Evolutionary conservation across 2,113 vertebrate genomes (phyloP), one percentile per base, ranked within the genome.

Genomic region (Rafetus swinhoei): DNA sequence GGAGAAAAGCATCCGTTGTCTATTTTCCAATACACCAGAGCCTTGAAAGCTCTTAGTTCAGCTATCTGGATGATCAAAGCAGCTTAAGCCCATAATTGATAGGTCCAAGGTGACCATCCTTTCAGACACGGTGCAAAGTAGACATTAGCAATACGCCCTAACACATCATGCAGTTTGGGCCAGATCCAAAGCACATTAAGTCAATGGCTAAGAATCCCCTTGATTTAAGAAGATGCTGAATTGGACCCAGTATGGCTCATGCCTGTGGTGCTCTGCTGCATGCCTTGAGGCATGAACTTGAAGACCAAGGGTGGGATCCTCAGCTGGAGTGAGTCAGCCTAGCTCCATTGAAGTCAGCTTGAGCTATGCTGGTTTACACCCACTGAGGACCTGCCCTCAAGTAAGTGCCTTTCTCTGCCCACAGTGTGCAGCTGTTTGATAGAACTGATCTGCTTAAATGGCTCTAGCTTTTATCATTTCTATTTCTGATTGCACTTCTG

Each of bases 1-100:
- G 90, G 90, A 90, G 93, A 88, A 85, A 91, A 93, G 84, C 86
- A 65, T 39, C 53, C 90, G 90, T 94, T 89, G 92, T 39, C 15
- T 87, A 90, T 90, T 92, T 92, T 72, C 95, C 84, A 92, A 19
- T 72, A 72, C 19, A 2, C 55, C 39, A 50, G 65, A 81, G 18
- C n/a, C 89, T 82, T 76, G 87, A 95, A 86, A 94, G 82, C 69
- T 39, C n/a, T 53, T 13, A 1, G 8, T 92, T 86, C 59, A 50
- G 65, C 53, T 62, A 79, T 87, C 90, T 84, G 76, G 87, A 69
- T 92, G 90, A 92, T 83, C 89, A 69, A 54, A 89, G 84, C 85
- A 92, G 69, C 24, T 90, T 89, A 56, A 95, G n/a, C 76, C 53
- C 54, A 76, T n/a, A 45, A 29, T 69, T 92, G 50, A 79, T 57